Conservation (phyloP, 2,113 vertebrate genomes). For the Cynoglossus semilaevis region DNA sequence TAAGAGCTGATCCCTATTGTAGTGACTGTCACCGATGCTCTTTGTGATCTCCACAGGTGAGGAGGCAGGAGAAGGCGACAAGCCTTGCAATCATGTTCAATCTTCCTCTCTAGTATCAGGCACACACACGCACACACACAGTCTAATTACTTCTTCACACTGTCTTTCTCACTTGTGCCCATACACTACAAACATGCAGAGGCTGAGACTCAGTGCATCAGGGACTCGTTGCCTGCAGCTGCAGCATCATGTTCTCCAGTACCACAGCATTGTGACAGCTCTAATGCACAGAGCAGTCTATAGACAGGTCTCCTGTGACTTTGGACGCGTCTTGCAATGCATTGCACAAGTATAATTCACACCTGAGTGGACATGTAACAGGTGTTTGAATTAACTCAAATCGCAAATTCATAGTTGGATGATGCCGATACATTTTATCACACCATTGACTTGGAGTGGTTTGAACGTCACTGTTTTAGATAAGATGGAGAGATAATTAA, state of each 20-base stretch:
- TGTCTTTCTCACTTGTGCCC: slow-evolving; percentile 7
- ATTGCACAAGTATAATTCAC: too few species aligned
- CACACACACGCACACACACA: neutral
- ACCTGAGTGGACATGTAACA: too few species aligned
- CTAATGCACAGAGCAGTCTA: slow-evolving; percentile 9
- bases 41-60: slow-evolving; percentile 30
- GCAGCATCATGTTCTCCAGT: slow-evolving; percentile 16
- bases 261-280: neutral
- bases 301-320: neutral
- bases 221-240: slow-evolving; percentile 19
- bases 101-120: neutral
- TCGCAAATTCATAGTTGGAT: too few species aligned
- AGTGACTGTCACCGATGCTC: slow-evolving; percentile 45
- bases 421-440: too few species aligned
- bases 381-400: too few species aligned
- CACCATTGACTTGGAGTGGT: too few species aligned
- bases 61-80: slow-evolving; percentile 19
- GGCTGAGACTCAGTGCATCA: slow-evolving; percentile 5
- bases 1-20: slow-evolving; percentile 40
- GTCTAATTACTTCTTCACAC: slow-evolving; percentile 21
- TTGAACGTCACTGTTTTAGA: too few species aligned
- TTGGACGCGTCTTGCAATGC: neutral
- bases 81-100: slow-evolving; percentile 2
- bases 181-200: slow-evolving; percentile 1
- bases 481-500: too few species aligned